Base-by-base conservation (phyloP, 2,113 vertebrate genomes). In the Bambusicola thoracicus region DNA sequence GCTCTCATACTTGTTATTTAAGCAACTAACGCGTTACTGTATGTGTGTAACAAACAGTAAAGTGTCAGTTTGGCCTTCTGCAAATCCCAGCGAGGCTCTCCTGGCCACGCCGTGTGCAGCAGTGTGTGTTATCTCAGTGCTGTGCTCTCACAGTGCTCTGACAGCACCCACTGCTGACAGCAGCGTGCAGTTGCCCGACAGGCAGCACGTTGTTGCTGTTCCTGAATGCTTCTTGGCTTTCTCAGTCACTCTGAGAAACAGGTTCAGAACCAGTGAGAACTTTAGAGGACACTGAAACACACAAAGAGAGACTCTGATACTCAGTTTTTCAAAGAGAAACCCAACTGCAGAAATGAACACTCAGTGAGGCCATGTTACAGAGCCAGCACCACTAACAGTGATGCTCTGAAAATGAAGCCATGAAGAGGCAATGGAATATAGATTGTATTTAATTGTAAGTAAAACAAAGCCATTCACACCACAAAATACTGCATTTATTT, bases 71-170 rank as follows among this genome's bases (percentile, higher is more conserved):
- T 22, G 49, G 88, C 79, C 73, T 25, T 30, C 20, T 61, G 84
- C 68, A 65, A 25, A 6, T 24, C 19, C 17, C 62, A 10, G 51
- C 53, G 14, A 55, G 43, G 10, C 18, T 30, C 17, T 18, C 10
- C 46, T 40, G 19, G 44, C 44, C 44, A 8, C 8, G 18, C 44
- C 44, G 7, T 15, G 44, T 20, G 44, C 18, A 19, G 44, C 44
- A 48, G 46, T 7, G 46, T 5, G 44, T 46, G 44, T 22, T 40
- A 21, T 48, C 20, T 48, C 21, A 22, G 21, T 22, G 46, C 46
- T 48, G 46, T 48, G 46, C 46, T 46, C 18, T 5, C 4, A 19
- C 44, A 10, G 44, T 18, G 0, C 41, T 16, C 0, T 19, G 13
- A 11, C 49, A 68, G 67, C 78, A 38, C 75, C 49, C 29, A 1